Evolutionary conservation across 2,888 invertebrate genomes (phyloP).

Genomic region (Caradrina clavipalpis): DNA sequence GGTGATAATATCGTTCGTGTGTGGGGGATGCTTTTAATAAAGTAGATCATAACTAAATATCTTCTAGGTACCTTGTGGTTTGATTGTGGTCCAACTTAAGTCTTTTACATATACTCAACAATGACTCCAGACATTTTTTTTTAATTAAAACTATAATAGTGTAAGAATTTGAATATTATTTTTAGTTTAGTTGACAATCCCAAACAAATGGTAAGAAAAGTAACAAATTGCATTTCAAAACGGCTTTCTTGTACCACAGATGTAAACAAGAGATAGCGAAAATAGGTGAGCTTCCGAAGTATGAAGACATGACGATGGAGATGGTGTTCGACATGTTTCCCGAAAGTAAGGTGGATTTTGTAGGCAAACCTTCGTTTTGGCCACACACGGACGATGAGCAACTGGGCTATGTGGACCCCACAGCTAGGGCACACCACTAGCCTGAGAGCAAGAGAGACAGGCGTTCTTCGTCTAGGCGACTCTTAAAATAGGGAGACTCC

Average conservation of each 20-base stretch:
- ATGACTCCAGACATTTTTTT: neutral
- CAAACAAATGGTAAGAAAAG: neutral
- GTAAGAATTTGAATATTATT: no score
- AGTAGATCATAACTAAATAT: no score
- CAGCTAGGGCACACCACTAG: slow-evolving; percentile 32
- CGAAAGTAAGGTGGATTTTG: slow-evolving; percentile 73
- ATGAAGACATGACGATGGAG: slow-evolving; percentile 84
- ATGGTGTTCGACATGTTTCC: slow-evolving; percentile 78
- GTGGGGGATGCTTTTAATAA: no score
- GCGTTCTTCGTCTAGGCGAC: neutral
- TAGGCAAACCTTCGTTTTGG: slow-evolving; percentile 83
- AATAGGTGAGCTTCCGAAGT: slow-evolving; percentile 78
- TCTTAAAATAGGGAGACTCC: slow-evolving; percentile 7
- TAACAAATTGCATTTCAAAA: neutral
- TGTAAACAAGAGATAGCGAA: slow-evolving; percentile 74
- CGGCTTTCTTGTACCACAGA: slow-evolving; percentile 59
- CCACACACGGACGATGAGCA: slow-evolving; percentile 84
- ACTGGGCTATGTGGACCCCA: slow-evolving; percentile 71
- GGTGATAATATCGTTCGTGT: no score
- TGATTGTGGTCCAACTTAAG: neutral
- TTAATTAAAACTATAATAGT: no score
- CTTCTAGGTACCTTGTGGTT: neutral
- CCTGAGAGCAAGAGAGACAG: slow-evolving; percentile 22
- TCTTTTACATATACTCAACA: neutral
- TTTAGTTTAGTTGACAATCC: neutral